Evolutionary conservation across 2,113 vertebrate species (phyloP), one percentile per base, ranked within the genome.

Genomic region (Seriola dumerili): DNA sequence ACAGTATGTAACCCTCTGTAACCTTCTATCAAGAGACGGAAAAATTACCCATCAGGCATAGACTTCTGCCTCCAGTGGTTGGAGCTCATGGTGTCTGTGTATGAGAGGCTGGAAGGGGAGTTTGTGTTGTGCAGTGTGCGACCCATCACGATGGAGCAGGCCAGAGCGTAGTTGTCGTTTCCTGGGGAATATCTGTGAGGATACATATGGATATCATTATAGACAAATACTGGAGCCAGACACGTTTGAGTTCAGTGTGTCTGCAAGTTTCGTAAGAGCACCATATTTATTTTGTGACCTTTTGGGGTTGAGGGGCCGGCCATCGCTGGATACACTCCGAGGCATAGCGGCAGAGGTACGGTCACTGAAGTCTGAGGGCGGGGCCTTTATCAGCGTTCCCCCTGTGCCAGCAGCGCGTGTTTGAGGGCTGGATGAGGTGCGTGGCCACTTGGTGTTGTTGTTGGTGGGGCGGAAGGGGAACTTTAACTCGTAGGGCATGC

Each of bases 381-480:
- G 96, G 75, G 91, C 97, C 95, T 94, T 98, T 96, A 88, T 96
- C 90, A 74, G 97, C 86, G 89, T 95, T 91, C 94, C 97, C 92
- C 74, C 96, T 87, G 75, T 94, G 78, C 81, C 94, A 84, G 83
- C 86, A 8, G 93, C 19, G 1, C 93, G 93, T 1, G 93, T 89
- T 76, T 95, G 97, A 62, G 97, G 84, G 80, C 96, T 97, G 93
- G 84, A 94, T 5, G 96, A 93, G 59, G 96, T 97, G 86, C 98
- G 95, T 9, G 97, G 97, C 98, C 98, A 99, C 87, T 98, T 99
- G 89, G 94, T 96, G 93, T 96, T 97, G 92, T 96, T 97, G 93
- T 96, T 98, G 80, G 80, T 72, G 57, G 89, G 85, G 87, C 97
- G 95, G 94, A 98, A 98, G 38, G 97, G 97, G 87, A 98, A 97